phyloP scores from a whole-genome alignment of 2,888 invertebrate genomes.

The Eudemis profundana region DNA sequence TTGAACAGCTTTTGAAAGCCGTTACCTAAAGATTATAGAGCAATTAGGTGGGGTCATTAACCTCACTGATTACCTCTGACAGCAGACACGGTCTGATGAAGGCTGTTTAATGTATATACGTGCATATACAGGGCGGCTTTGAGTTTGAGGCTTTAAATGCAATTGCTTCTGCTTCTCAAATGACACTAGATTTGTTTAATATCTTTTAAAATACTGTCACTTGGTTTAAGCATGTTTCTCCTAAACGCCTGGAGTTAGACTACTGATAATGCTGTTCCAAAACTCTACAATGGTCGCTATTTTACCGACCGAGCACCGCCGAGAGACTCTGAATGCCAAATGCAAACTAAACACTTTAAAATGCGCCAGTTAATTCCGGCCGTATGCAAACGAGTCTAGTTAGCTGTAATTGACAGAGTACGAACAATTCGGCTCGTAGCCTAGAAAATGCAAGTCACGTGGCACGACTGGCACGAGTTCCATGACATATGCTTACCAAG shows the following conservation, averaged over 20 bases:
- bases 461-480: no score
- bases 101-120: not conserved
- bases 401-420: constrained; percentile 15
- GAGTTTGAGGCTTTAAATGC: no score
- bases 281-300: no score
- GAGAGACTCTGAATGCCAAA: constrained; percentile 6
- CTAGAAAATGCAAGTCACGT: no score
- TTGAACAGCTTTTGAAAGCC: constrained; percentile 21
- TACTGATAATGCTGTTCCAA: no score
- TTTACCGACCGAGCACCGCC: no score
- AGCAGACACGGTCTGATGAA: not conserved
- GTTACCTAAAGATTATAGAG: constrained; percentile 23
- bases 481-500: no score
- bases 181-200: no score
- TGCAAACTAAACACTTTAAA: constrained; percentile 24
- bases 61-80: constrained; percentile 1
- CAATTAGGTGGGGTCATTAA: constrained; percentile 19
- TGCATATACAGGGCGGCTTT: not conserved
- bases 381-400: constrained; percentile 18
- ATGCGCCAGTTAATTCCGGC: constrained; percentile 20
- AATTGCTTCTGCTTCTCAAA: no score
- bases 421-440: not conserved
- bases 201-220: no score
- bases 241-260: no score
- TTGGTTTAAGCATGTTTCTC: no score